phyloP scores from a whole-genome alignment of 2,888 invertebrate genomes.

The Meteorus colon region DNA sequence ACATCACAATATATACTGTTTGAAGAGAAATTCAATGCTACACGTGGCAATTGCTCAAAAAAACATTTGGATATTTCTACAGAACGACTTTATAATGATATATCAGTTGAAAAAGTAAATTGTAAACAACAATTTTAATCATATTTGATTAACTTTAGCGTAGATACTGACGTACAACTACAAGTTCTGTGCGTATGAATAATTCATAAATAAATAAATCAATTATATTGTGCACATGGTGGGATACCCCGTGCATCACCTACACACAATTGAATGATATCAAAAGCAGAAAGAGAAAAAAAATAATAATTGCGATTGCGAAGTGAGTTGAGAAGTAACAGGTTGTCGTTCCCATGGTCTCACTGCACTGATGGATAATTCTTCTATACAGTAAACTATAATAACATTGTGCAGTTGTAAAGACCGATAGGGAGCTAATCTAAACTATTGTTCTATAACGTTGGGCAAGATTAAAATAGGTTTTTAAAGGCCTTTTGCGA shows the following conservation, averaged over 20 bases:
- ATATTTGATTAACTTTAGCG: background rate
- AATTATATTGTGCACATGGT: background rate
- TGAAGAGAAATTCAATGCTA: background rate
- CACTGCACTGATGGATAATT: background rate
- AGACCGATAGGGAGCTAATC: conserved; percentile 21
- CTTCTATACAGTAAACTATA: conserved; percentile 9
- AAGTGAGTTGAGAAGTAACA: conserved; percentile 1
- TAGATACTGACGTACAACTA: background rate
- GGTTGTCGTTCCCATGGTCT: conserved; percentile 21
- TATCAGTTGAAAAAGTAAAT: background rate
- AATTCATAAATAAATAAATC: background rate
- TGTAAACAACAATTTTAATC: background rate
- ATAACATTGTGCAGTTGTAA: background rate
- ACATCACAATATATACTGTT: background rate
- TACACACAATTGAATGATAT: background rate
- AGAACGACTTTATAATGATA: background rate
- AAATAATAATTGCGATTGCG: conserved; percentile 8
- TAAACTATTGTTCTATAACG: conserved; percentile 29
- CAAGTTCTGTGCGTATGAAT: background rate
- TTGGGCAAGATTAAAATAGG: conserved; percentile 18
- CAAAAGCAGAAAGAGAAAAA: background rate
- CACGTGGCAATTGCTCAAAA: background rate
- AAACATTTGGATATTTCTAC: background rate
- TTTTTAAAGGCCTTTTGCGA: conserved; percentile 11
- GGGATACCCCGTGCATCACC: background rate